A percentile compares a stretch with the other conserved stretches of the same genome.
These are phyloP conservation scores for Calephelis virginiensis DNA, from an alignment of 1,140 invertebrate species.

Conservation along the genomic window DNA sequence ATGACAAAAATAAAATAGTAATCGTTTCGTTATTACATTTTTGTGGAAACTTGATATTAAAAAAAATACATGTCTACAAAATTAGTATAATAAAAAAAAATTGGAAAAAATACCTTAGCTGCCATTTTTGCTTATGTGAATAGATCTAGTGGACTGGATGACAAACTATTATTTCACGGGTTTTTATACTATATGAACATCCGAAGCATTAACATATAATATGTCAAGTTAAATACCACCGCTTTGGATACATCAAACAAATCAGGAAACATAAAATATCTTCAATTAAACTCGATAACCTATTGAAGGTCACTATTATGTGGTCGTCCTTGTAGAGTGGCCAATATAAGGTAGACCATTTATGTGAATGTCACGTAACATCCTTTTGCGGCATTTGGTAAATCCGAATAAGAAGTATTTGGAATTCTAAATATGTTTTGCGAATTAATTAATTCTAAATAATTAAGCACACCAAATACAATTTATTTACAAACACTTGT, in stretches of 20 bases:
- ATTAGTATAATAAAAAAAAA: neutral
- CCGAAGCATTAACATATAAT: conserved; percentile 1
- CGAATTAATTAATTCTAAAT: too few species aligned
- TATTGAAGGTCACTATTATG: conserved; percentile 5
- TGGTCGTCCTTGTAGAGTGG: neutral
- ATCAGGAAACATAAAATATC: conserved; percentile 12
- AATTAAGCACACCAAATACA: too few species aligned
- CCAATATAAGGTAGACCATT: neutral
- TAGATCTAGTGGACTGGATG: conserved; percentile 8
- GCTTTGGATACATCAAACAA: neutral
- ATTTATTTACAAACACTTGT: too few species aligned
- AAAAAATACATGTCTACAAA: neutral
- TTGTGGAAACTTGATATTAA: too few species aligned
- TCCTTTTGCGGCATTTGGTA: neutral
- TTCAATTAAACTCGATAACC: neutral
- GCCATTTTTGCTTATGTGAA: conserved; percentile 17
- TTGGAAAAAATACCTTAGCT: conserved; percentile 12
- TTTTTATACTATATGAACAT: conserved; percentile 1
- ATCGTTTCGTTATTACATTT: too few species aligned
- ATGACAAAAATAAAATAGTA: too few species aligned
- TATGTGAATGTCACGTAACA: conserved; percentile 10
- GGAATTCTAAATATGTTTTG: neutral
- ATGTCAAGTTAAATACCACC: neutral
- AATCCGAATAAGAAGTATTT: neutral
- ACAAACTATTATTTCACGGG: neutral